Percentiles rank a stretch among this genome's conserved stretches.
Conservation (phyloP, 2,797 vertebrate species). For the Peromyscus nudipes region DNA sequence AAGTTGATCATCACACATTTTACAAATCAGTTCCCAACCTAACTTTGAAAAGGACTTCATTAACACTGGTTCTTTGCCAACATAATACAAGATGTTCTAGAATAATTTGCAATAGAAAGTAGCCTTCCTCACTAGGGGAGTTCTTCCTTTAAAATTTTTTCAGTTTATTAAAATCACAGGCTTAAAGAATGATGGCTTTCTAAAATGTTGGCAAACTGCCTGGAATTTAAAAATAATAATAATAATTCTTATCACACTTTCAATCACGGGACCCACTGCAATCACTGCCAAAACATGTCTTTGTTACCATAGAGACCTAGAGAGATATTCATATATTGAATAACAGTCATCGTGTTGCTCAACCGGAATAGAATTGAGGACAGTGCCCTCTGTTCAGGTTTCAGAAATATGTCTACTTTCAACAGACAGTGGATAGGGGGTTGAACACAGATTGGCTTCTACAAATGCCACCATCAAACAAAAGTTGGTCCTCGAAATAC, state of each 20-base stretch:
- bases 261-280: slow-evolving; percentile 52
- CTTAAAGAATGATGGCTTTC: slow-evolving; percentile 47
- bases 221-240: slow-evolving; percentile 62
- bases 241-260: slow-evolving; percentile 75
- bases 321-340: slow-evolving; percentile 68
- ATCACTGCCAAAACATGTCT: slow-evolving; percentile 71
- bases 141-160: background rate
- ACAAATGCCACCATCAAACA: background rate
- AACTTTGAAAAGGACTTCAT: background rate
- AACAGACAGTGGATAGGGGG: background rate
- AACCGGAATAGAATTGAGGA: slow-evolving; percentile 31
- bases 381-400: slow-evolving; percentile 20
- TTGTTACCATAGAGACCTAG: slow-evolving; percentile 61
- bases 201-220: slow-evolving; percentile 64
- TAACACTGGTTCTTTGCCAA: background rate
- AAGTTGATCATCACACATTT: background rate
- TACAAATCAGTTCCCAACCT: background rate
- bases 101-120: background rate
- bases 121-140: background rate
- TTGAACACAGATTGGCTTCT: background rate
- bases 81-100: background rate
- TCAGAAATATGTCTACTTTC: slow-evolving; percentile 38
- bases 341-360: slow-evolving; percentile 54
- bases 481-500: background rate
- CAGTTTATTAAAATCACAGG: slow-evolving; percentile 56